Percentiles rank a stretch among this genome's conserved stretches.
phyloP scores from a whole-genome alignment of 2,888 invertebrate genomes.

The Sinhomidia bicolor region DNA sequence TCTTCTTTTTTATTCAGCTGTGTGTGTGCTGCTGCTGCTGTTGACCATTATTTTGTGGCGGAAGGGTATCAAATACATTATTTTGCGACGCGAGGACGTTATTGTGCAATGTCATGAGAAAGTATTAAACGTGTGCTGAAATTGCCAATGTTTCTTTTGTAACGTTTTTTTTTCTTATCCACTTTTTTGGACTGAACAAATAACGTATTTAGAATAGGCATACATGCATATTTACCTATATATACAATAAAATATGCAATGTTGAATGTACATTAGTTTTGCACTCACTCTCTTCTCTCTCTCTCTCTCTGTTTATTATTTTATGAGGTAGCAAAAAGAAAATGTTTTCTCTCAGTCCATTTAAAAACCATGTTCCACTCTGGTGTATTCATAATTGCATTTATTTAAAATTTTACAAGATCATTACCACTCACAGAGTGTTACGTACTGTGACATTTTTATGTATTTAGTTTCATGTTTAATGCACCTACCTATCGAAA shows the following conservation, averaged over 20 bases:
- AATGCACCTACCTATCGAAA: slow-evolving; percentile 11
- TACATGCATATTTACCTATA: not conserved
- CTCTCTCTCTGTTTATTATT: too few species aligned
- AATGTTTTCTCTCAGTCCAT: slow-evolving; percentile 13
- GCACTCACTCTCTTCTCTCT: too few species aligned
- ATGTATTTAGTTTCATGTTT: slow-evolving; percentile 18
- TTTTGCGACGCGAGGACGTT: slow-evolving; percentile 37
- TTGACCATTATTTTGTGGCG: slow-evolving; percentile 20
- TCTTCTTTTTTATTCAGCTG: too few species aligned
- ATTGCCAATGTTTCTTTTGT: slow-evolving; percentile 4
- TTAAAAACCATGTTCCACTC: slow-evolving; percentile 21
- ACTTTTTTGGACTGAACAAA: not conserved
- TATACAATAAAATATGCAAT: slow-evolving; percentile 6
- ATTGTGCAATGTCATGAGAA: slow-evolving; percentile 38
- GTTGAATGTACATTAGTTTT: not conserved
- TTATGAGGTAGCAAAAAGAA: not conserved
- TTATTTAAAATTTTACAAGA: slow-evolving; percentile 40
- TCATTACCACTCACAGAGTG: slow-evolving; percentile 22
- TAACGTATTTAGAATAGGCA: not conserved
- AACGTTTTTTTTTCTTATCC: slow-evolving; percentile 2
- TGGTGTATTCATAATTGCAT: slow-evolving; percentile 16
- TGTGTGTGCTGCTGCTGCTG: too few species aligned
- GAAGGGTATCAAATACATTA: slow-evolving; percentile 4
- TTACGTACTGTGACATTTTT: slow-evolving; percentile 14
- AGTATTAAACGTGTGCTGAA: slow-evolving; percentile 12